These are phyloP conservation scores for Drosophila biarmipes DNA, from an alignment of 1,140 invertebrate species.

Conservation along the genomic window DNA sequence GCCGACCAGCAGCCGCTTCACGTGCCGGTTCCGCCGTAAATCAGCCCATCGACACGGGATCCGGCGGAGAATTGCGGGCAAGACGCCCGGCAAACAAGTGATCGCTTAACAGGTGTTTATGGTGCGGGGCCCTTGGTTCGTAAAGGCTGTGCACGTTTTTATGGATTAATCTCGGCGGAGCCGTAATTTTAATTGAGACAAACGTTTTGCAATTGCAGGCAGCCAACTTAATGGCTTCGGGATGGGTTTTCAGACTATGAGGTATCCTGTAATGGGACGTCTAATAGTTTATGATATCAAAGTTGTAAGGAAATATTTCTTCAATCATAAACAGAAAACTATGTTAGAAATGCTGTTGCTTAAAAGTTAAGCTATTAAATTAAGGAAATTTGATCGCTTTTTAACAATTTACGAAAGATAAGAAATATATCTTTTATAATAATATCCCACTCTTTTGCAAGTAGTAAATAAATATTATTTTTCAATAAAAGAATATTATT, in stretches of 20 bases:
- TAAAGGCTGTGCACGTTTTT: constrained; percentile 53
- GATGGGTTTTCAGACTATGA: background rate
- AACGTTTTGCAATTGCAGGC: constrained; percentile 47
- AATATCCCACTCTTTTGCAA: too few relatives aligned
- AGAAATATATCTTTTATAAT: too few relatives aligned
- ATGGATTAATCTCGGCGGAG: constrained; percentile 57
- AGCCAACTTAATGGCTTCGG: constrained; percentile 2
- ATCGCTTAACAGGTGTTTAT: constrained; percentile 45
- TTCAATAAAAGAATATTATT: too few relatives aligned
- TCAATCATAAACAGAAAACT: too few relatives aligned
- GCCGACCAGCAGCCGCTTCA: constrained; percentile 57
- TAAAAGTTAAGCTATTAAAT: too few relatives aligned
- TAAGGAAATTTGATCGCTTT: too few relatives aligned
- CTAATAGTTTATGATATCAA: too few relatives aligned
- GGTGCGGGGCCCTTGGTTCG: constrained; percentile 24
- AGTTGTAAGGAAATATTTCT: too few relatives aligned
- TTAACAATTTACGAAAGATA: too few relatives aligned
- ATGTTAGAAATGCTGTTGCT: too few relatives aligned
- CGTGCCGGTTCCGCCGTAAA: constrained; percentile 61
- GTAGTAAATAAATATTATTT: too few relatives aligned
- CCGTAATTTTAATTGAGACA: constrained; percentile 55
- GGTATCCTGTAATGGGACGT: constrained; percentile 6
- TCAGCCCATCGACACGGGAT: constrained; percentile 59
- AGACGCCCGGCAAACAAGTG: constrained; percentile 32
- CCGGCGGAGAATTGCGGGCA: constrained; percentile 6